Conservation (phyloP, 1,140 invertebrate species). For the Pseudomyrmex flavicornis region DNA sequence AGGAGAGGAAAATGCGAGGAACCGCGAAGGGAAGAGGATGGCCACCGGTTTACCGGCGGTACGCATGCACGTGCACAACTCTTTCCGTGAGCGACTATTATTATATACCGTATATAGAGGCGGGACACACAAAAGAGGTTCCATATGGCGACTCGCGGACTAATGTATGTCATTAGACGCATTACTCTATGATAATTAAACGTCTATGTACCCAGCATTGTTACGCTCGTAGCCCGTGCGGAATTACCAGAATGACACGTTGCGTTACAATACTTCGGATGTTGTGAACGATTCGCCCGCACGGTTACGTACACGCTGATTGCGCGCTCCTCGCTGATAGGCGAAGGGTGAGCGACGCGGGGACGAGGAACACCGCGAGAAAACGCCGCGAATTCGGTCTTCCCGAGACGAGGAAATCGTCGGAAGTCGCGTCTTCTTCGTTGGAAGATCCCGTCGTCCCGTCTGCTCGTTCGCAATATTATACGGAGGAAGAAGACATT, state of each 20-base stretch:
- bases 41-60: conserved; percentile 35
- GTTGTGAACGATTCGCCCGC: conserved; percentile 79
- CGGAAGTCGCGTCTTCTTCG: conserved; percentile 13
- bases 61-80: conserved; percentile 71
- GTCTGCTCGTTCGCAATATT: not conserved
- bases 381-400: conserved; percentile 25
- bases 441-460: conserved; percentile 12
- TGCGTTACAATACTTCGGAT: conserved; percentile 84
- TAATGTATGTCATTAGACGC: conserved; percentile 85
- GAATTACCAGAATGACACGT: conserved; percentile 85
- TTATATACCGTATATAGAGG: conserved; percentile 73
- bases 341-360: conserved; percentile 13
- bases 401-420: not conserved
- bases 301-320: conserved; percentile 55
- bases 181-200: conserved; percentile 86
- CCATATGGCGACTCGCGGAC: conserved; percentile 83
- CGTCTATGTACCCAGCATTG: conserved; percentile 83
- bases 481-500: not conserved
- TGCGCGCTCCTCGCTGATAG: conserved; percentile 53
- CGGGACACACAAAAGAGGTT: conserved; percentile 72
- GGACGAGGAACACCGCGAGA: conserved; percentile 33
- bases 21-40: conserved; percentile 82
- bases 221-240: conserved; percentile 81
- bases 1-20: conserved; percentile 50
- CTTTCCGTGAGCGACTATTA: conserved; percentile 73